A percentile compares a stretch with the other conserved stretches of the same genome.
Conservation (phyloP, 2,888 invertebrate species). For the Leptinotarsa peninsularis region DNA sequence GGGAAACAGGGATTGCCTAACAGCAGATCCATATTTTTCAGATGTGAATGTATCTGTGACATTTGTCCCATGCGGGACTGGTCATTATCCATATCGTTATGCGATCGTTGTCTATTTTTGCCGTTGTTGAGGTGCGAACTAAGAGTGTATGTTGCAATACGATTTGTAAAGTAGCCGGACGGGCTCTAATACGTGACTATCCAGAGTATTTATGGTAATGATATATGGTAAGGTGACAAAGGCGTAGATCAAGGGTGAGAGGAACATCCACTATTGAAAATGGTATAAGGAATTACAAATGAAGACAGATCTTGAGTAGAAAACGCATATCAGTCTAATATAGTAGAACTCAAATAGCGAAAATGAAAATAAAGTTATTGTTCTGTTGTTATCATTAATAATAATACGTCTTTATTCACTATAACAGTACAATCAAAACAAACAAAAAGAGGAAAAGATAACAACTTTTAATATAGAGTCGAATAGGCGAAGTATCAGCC, state of each 20-base stretch:
- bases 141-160: constrained; percentile 39
- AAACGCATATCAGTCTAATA: too few relatives aligned
- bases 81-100: constrained; percentile 47
- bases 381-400: too few relatives aligned
- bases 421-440: too few relatives aligned
- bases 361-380: too few relatives aligned
- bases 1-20: constrained; percentile 8
- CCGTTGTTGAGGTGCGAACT: constrained; percentile 40
- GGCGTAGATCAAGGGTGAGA: constrained; percentile 25
- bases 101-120: constrained; percentile 43
- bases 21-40: constrained; percentile 15
- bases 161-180: constrained; percentile 46
- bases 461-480: too few relatives aligned
- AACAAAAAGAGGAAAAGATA: too few relatives aligned
- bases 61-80: constrained; percentile 32
- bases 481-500: too few relatives aligned
- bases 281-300: neutral
- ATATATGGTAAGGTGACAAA: constrained; percentile 29
- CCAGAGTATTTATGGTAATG: constrained; percentile 52
- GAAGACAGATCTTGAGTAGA: too few relatives aligned
- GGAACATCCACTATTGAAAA: neutral
- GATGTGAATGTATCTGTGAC: constrained; percentile 28
- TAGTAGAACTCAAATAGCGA: too few relatives aligned
- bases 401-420: too few relatives aligned
- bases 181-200: constrained; percentile 50